A percentile compares a stretch with the other conserved stretches of the same genome.
Conservation (phyloP, 1,140 invertebrate genomes). For the Reticulitermes speratus region DNA sequence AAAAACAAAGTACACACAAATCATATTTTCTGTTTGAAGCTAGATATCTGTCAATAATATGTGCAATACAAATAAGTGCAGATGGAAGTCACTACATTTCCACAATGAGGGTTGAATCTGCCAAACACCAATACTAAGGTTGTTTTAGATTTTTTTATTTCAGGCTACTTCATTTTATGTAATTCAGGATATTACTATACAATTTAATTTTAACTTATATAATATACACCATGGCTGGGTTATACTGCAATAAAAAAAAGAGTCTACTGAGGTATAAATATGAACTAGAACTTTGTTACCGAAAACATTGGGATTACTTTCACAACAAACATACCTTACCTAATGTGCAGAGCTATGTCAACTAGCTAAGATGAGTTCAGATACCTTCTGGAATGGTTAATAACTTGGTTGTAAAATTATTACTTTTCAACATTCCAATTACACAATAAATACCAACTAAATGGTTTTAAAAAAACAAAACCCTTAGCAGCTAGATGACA, state of each 20-base stretch:
- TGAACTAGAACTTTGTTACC: not conserved
- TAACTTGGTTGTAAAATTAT: slow-evolving; percentile 5
- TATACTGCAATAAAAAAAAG: not conserved
- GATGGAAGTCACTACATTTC: not conserved
- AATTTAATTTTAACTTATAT: not conserved
- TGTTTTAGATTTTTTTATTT: not conserved
- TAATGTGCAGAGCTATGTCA: not conserved
- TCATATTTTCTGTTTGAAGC: not conserved
- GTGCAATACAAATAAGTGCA: not conserved
- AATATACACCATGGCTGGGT: not conserved
- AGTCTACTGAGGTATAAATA: not conserved
- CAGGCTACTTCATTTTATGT: not conserved
- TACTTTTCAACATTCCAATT: not conserved
- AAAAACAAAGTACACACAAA: not conserved
- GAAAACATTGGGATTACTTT: slow-evolving; percentile 5
- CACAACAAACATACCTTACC: not conserved
- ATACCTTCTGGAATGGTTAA: not conserved
- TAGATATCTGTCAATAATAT: not conserved
- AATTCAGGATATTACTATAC: not conserved
- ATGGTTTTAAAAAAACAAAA: not conserved
- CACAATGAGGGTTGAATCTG: not conserved
- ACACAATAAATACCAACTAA: not conserved
- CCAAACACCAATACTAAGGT: not conserved
- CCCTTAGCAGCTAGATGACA: not conserved
- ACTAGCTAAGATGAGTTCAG: not conserved